Conservation (phyloP, 2,888 invertebrate species). For the Timema cristinae region DNA sequence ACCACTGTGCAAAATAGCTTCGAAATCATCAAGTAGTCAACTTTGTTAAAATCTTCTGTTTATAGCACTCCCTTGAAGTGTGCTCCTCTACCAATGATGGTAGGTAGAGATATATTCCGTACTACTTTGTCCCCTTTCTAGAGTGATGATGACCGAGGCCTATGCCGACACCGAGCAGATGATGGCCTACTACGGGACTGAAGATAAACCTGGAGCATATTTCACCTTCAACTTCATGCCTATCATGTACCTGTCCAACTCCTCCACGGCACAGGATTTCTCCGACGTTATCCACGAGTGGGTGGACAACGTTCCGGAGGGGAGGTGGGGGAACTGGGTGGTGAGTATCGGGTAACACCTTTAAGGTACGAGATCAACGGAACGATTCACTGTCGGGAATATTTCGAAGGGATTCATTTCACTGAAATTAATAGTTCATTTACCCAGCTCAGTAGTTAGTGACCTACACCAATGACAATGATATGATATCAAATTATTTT, state of each 20-base stretch:
- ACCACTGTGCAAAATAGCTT: too few relatives aligned
- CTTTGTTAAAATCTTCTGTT: too few relatives aligned
- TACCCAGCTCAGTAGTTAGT: too few relatives aligned
- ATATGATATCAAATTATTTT: too few relatives aligned
- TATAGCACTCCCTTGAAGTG: too few relatives aligned
- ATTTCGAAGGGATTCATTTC: too few relatives aligned
- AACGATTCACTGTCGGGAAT: too few relatives aligned
- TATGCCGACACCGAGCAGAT: constrained; percentile 53
- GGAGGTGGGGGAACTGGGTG: constrained; percentile 61
- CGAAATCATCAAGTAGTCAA: too few relatives aligned
- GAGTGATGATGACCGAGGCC: constrained; percentile 59
- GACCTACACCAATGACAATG: too few relatives aligned
- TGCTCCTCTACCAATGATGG: too few relatives aligned
- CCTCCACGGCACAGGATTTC: constrained; percentile 50
- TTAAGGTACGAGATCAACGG: too few relatives aligned
- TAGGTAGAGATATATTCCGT: neutral
- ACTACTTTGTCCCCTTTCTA: constrained; percentile 34
- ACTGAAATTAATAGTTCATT: too few relatives aligned
- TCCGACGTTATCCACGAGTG: constrained; percentile 53
- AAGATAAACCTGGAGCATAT: constrained; percentile 50
- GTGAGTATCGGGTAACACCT: constrained; percentile 43
- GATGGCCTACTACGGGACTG: constrained; percentile 59
- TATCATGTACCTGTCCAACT: constrained; percentile 49
- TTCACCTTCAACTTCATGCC: constrained; percentile 60
- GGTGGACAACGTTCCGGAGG: constrained; percentile 56